Percentiles rank a stretch among this genome's conserved stretches.
These are phyloP conservation scores for Eleginops maclovinus DNA, from an alignment of 2,113 vertebrate genomes.

Conservation along the genomic window DNA sequence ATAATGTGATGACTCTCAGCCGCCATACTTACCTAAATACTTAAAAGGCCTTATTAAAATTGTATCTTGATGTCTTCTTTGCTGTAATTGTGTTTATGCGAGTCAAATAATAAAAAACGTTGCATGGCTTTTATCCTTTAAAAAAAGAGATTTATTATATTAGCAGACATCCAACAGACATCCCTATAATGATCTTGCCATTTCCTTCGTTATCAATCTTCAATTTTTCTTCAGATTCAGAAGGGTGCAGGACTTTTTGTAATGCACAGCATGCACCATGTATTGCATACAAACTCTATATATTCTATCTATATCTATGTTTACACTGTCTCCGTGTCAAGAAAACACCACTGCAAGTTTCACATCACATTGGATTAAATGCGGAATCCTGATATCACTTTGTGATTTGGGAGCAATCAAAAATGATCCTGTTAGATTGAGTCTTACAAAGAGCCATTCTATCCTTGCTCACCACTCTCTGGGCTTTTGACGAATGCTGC, in stretches of 20 bases:
- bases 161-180: no score
- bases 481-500: conserved; percentile 85
- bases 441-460: conserved; percentile 79
- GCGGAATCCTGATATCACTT: conserved; percentile 49
- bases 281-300: conserved; percentile 32
- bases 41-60: conserved; percentile 72
- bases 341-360: conserved; percentile 59
- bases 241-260: conserved; percentile 4
- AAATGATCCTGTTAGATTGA: conserved; percentile 66
- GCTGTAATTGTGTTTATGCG: not conserved
- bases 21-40: conserved; percentile 63
- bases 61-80: conserved; percentile 10
- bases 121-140: not conserved
- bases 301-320: no score
- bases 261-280: conserved; percentile 36
- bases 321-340: conserved; percentile 41
- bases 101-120: not conserved
- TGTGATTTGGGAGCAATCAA: conserved; percentile 56
- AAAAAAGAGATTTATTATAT: no score
- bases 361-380: conserved; percentile 29
- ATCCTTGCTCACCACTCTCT: conserved; percentile 62
- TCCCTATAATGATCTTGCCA: conserved; percentile 8
- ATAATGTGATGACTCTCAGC: conserved; percentile 77
- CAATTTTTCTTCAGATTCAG: conserved; percentile 27
- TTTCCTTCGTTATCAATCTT: not conserved